These are phyloP conservation scores for Gracilinanus agilis DNA, from an alignment of 2,113 vertebrate genomes.

Conservation along the genomic window DNA sequence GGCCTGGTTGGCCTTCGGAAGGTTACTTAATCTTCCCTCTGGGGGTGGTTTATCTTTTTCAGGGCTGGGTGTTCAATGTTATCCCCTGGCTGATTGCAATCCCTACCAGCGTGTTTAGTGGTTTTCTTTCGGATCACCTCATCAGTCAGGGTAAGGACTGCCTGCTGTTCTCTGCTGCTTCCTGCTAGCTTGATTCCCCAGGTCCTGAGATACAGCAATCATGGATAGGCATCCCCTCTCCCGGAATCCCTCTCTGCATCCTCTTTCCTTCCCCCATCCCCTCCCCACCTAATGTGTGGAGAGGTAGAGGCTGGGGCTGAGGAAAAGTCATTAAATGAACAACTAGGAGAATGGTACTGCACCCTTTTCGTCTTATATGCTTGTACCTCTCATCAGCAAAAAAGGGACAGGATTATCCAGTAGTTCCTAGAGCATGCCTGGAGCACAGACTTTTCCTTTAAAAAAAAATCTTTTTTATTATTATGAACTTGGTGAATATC, in stretches of 20 bases:
- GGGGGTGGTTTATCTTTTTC: conserved; percentile 43
- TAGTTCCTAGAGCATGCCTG: neutral
- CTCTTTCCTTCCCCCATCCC: neutral
- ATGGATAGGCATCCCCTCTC: neutral
- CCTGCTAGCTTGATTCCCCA: neutral
- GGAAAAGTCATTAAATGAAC: neutral
- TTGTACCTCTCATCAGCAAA: neutral
- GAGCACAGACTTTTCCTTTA: neutral
- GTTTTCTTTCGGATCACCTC: conserved; percentile 94
- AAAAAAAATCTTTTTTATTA: neutral
- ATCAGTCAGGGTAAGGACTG: conserved; percentile 88
- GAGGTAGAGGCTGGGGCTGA: neutral
- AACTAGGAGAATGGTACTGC: neutral
- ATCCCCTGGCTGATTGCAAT: conserved; percentile 97
- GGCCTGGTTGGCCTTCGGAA: neutral
- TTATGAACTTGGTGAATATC: neutral
- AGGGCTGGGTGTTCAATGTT: conserved; percentile 99
- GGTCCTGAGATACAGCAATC: neutral
- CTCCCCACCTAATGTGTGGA: neutral
- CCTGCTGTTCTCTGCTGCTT: neutral
- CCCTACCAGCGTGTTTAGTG: conserved; percentile 92
- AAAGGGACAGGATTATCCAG: neutral
- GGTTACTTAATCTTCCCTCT: conserved; percentile 7
- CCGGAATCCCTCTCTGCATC: neutral
- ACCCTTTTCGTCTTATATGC: neutral